A percentile compares a stretch with the other conserved stretches of the same genome.
These are phyloP conservation scores for Tortrix viridana DNA, from an alignment of 2,888 invertebrate species.

Conservation along the genomic window DNA sequence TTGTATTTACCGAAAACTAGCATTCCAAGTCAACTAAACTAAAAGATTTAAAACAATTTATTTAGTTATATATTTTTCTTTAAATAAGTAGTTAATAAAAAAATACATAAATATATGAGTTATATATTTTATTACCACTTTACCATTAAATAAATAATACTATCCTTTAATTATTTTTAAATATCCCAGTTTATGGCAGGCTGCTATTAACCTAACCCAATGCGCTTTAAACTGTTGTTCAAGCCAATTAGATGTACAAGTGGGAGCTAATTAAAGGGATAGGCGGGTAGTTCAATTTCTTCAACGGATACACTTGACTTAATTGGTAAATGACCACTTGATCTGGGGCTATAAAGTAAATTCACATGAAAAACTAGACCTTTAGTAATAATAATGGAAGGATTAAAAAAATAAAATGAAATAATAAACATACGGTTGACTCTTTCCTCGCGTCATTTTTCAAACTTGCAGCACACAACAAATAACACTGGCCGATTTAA, in stretches of 20 bases:
- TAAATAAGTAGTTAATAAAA: too few species aligned
- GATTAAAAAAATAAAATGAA: constrained; percentile 34
- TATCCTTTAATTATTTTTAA: too few species aligned
- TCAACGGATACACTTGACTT: constrained; percentile 22
- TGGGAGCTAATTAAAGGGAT: constrained; percentile 18
- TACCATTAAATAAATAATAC: too few species aligned
- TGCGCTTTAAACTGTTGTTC: background rate
- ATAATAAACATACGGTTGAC: constrained; percentile 65
- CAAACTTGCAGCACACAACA: constrained; percentile 51
- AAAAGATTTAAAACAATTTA: too few species aligned
- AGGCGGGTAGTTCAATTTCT: constrained; percentile 25
- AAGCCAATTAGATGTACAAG: constrained; percentile 17
- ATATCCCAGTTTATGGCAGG: background rate
- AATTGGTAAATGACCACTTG: constrained; percentile 14
- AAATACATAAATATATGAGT: too few species aligned
- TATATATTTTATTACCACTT: background rate
- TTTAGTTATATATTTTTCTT: too few species aligned
- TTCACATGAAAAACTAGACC: background rate
- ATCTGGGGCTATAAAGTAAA: background rate
- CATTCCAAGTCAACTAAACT: too few species aligned
- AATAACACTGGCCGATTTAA: constrained; percentile 51
- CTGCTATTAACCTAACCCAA: background rate
- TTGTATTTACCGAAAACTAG: background rate
- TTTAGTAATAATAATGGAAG: background rate
- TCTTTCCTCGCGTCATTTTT: constrained; percentile 71